Evolutionary conservation across 2,888 invertebrate genomes (phyloP).

Genomic region (Andricus quercusramuli): DNA sequence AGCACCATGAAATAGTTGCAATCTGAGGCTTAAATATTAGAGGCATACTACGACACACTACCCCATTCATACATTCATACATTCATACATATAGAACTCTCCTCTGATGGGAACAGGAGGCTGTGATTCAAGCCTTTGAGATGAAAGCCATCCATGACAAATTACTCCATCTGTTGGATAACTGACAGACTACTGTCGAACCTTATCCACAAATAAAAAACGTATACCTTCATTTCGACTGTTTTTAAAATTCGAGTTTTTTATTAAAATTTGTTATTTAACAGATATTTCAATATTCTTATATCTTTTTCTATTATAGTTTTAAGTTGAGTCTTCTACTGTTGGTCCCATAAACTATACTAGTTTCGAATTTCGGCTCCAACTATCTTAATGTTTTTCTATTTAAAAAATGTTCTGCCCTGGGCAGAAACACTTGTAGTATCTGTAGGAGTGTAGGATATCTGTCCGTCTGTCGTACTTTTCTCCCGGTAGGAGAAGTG

Average conservation of each 20-base stretch:
- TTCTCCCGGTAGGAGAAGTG: too few relatives aligned
- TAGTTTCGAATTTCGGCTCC: too few relatives aligned
- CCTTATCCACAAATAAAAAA: not conserved
- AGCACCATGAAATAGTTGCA: conserved; percentile 48
- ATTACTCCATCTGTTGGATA: conserved; percentile 25
- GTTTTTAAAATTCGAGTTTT: not conserved
- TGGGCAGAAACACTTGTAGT: too few relatives aligned
- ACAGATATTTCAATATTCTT: not conserved
- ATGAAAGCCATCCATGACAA: conserved; percentile 22
- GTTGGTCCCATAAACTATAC: too few relatives aligned
- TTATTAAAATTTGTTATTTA: not conserved
- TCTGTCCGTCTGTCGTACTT: too few relatives aligned
- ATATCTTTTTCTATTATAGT: not conserved
- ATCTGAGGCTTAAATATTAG: conserved; percentile 49
- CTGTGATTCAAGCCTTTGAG: conserved; percentile 10
- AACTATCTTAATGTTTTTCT: too few relatives aligned
- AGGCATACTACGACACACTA: conserved; percentile 12
- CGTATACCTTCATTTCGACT: not conserved
- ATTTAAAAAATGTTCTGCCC: too few relatives aligned
- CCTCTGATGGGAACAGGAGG: conserved; percentile 5
- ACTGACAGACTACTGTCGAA: not conserved
- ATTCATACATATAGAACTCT: not conserved
- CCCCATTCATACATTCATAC: conserved; percentile 33
- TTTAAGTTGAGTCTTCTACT: too few relatives aligned
- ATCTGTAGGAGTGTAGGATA: too few relatives aligned